Evolutionary conservation across 2,113 vertebrate genomes (phyloP).

Genomic region (Leuciscus idus): DNA sequence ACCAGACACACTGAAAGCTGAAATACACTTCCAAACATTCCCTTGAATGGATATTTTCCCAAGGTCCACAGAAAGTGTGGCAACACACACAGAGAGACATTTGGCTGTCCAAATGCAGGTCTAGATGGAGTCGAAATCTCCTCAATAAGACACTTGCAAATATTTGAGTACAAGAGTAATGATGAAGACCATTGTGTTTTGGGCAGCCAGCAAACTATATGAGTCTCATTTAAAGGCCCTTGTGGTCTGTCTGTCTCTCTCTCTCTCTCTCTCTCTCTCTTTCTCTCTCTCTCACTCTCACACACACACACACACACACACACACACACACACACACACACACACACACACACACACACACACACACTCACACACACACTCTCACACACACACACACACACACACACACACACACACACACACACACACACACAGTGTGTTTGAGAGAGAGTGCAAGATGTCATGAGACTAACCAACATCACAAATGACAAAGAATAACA

Average conservation of each 20-base stretch:
- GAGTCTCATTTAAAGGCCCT: slow-evolving; percentile 33
- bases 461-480: background rate
- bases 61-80: slow-evolving; percentile 10
- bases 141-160: slow-evolving; percentile 34
- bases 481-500: slow-evolving; percentile 14
- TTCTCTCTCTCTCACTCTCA: too few relatives aligned
- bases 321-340: too few relatives aligned
- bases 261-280: too few relatives aligned
- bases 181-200: slow-evolving; percentile 26
- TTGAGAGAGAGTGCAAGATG: background rate
- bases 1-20: background rate
- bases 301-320: too few relatives aligned
- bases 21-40: background rate
- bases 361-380: too few relatives aligned
- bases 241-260: too few relatives aligned
- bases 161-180: slow-evolving; percentile 33
- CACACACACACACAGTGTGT: background rate
- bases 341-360: too few relatives aligned
- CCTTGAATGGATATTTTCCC: slow-evolving; percentile 26
- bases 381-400: too few relatives aligned
- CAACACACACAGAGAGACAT: background rate
- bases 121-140: background rate
- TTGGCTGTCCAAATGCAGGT: background rate
- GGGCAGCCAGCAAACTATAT: slow-evolving; percentile 7
- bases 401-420: background rate